Conservation (phyloP, 2,888 invertebrate genomes). For the Geotrupes spiniger region DNA sequence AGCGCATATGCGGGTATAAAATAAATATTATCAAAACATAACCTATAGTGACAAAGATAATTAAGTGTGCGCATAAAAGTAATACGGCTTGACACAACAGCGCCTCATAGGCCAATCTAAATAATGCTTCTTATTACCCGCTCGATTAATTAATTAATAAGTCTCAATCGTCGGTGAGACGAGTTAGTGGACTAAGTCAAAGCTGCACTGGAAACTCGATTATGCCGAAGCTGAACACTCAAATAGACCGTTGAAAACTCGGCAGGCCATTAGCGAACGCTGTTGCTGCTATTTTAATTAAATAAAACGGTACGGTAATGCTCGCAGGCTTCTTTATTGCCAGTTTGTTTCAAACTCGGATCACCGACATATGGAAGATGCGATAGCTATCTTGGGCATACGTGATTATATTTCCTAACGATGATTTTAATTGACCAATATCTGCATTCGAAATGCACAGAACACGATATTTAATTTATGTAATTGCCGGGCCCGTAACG, state of each 20-base stretch:
- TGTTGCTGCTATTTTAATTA: not conserved
- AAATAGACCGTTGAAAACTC: constrained; percentile 2
- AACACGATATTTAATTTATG: constrained; percentile 2
- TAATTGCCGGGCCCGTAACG: not conserved
- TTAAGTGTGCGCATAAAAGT: too few relatives aligned
- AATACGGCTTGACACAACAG: too few relatives aligned
- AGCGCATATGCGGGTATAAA: too few relatives aligned
- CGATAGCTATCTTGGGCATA: constrained; percentile 1
- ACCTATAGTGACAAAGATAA: too few relatives aligned
- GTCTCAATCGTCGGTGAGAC: too few relatives aligned
- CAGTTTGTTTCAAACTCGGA: not conserved
- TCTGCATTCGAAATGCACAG: not conserved
- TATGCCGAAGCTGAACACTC: constrained; percentile 1
- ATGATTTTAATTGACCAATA: constrained; percentile 4
- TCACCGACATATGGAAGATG: constrained; percentile 3
- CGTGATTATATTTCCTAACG: constrained; percentile 4
- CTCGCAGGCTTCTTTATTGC: not conserved
- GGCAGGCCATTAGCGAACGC: not conserved
- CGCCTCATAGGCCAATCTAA: too few relatives aligned
- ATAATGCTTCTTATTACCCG: too few relatives aligned
- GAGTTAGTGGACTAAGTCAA: not conserved
- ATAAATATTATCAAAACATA: too few relatives aligned
- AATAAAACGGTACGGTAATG: constrained; percentile 5
- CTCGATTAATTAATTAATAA: too few relatives aligned
- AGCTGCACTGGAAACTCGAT: not conserved